These are phyloP conservation scores for Cecidostiba fungosa DNA, from an alignment of 2,888 invertebrate species.

Conservation along the genomic window DNA sequence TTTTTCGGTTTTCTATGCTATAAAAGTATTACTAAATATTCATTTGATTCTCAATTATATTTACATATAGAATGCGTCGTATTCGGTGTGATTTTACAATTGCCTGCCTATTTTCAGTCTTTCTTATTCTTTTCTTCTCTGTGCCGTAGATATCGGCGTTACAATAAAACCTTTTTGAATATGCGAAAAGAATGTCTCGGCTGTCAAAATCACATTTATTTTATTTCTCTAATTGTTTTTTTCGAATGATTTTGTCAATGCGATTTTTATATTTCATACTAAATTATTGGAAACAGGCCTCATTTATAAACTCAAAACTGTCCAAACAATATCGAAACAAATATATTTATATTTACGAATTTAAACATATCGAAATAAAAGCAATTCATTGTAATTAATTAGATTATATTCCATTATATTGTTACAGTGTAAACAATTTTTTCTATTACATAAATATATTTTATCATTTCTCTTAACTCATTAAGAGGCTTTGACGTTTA, in stretches of 20 bases:
- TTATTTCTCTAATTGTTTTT: background rate
- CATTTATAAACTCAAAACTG: too few species aligned
- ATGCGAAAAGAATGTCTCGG: background rate
- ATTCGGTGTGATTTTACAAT: slow-evolving; percentile 25
- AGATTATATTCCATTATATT: too few species aligned
- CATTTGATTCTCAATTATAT: background rate
- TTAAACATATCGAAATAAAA: too few species aligned
- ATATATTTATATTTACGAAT: too few species aligned
- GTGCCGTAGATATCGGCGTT: background rate
- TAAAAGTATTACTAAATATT: background rate
- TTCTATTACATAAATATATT: background rate
- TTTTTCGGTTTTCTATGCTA: background rate
- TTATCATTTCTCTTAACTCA: background rate
- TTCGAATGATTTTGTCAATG: background rate
- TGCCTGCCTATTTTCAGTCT: slow-evolving; percentile 8
- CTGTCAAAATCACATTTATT: background rate
- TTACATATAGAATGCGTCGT: background rate
- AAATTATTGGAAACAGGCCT: background rate
- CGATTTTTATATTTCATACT: background rate
- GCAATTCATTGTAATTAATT: too few species aligned
- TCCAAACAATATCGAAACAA: too few species aligned
- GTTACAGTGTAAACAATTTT: background rate
- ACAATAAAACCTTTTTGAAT: slow-evolving; percentile 25
- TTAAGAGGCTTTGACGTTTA: background rate
- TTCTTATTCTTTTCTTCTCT: slow-evolving; percentile 3